A percentile compares a stretch with the other conserved stretches of the same genome.
Evolutionary conservation across 2,888 invertebrate genomes (phyloP).

Genomic region (Cantharis lateralis): DNA sequence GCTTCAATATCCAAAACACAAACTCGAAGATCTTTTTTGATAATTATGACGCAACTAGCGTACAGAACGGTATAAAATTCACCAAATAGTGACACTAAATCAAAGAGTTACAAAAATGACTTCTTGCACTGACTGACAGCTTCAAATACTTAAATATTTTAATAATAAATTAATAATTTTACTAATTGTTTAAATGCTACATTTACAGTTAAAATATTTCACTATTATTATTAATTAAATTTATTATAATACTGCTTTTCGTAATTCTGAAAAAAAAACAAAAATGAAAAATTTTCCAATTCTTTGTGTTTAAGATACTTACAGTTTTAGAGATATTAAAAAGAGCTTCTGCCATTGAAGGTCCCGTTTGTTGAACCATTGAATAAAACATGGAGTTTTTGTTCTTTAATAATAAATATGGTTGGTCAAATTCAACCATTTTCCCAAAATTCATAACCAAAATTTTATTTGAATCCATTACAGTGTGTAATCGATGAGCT

Average conservation of each 20-base stretch:
- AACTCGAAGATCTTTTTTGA: too few species aligned
- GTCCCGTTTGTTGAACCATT: conserved; percentile 69
- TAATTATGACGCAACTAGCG: too few species aligned
- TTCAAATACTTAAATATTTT: too few species aligned
- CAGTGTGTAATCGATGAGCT: conserved; percentile 78
- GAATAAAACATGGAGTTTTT: conserved; percentile 62
- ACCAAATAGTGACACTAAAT: too few species aligned
- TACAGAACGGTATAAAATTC: too few species aligned
- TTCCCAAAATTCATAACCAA: conserved; percentile 76
- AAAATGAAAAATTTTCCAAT: neutral
- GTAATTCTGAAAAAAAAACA: neutral
- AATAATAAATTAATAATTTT: neutral
- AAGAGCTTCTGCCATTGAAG: neutral
- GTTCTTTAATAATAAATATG: conserved; percentile 65
- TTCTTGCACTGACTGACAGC: too few species aligned
- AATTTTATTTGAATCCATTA: conserved; percentile 80
- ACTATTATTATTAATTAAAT: neutral
- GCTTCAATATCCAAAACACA: too few species aligned
- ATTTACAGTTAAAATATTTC: neutral
- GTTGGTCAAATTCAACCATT: conserved; percentile 74
- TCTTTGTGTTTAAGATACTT: neutral
- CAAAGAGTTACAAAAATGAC: too few species aligned
- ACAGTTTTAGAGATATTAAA: neutral
- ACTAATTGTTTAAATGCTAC: neutral
- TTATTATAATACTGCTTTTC: too few species aligned